Evolutionary conservation across 1,140 invertebrate species (phyloP).

Genomic region (Matsumurasca onukii): DNA sequence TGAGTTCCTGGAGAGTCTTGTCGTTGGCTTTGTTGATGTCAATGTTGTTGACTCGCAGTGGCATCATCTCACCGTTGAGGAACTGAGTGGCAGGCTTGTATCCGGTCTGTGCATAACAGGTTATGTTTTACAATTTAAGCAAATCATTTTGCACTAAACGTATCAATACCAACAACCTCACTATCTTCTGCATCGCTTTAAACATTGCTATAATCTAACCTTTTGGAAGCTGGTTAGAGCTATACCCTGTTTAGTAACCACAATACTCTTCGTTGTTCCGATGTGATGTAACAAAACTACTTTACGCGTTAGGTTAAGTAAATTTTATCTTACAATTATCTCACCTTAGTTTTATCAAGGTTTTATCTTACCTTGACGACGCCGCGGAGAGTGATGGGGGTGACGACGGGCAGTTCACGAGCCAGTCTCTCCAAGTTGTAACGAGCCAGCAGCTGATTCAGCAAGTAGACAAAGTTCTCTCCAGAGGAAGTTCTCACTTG

Average conservation of each 20-base stretch:
- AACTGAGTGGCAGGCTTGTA: slow-evolving; percentile 32
- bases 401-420: slow-evolving; percentile 60
- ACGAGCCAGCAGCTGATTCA: slow-evolving; percentile 61
- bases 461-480: slow-evolving; percentile 59
- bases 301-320: no score
- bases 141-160: no score
- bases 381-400: slow-evolving; percentile 55
- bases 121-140: no score
- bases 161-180: no score
- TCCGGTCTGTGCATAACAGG: slow-evolving; percentile 23
- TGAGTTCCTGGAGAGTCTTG: neutral
- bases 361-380: slow-evolving; percentile 50
- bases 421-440: slow-evolving; percentile 69
- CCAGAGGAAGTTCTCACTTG: slow-evolving; percentile 53
- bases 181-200: no score
- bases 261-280: no score
- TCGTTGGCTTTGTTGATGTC: neutral
- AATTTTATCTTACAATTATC: no score
- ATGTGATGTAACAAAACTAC: no score
- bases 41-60: neutral
- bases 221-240: no score
- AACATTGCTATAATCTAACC: no score
- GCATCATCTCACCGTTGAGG: neutral
- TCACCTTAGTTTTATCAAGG: no score
- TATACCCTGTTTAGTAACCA: no score